phyloP scores from a whole-genome alignment of 2,797 vertebrate genomes.

The Bradypus variegatus region DNA sequence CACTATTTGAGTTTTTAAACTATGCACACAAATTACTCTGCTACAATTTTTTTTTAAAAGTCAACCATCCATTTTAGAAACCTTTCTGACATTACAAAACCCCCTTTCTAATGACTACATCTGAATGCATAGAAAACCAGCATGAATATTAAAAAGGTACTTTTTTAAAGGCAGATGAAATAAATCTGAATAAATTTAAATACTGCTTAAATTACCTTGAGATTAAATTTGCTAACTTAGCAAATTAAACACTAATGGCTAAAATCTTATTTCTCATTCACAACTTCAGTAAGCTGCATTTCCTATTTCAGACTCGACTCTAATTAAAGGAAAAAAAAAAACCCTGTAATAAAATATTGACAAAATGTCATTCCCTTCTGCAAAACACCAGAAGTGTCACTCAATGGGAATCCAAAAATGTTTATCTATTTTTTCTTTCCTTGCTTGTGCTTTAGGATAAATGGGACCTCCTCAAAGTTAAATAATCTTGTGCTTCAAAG shows the following conservation, averaged over 20 bases:
- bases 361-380: constrained; percentile 35
- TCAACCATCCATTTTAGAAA: constrained; percentile 4
- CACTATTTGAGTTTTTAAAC: not conserved
- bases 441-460: no score
- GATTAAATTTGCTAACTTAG: constrained; percentile 54
- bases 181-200: constrained; percentile 43
- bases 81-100: not conserved
- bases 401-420: constrained; percentile 32
- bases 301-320: constrained; percentile 48
- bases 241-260: constrained; percentile 47
- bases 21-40: not conserved
- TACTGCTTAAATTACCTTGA: constrained; percentile 50
- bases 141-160: constrained; percentile 47
- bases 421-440: no score
- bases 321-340: constrained; percentile 37
- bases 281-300: constrained; percentile 32
- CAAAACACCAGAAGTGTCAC: constrained; percentile 4
- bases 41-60: not conserved
- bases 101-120: constrained; percentile 16
- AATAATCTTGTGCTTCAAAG: no score
- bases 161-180: constrained; percentile 33
- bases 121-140: constrained; percentile 41
- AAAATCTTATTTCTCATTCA: constrained; percentile 52
- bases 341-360: constrained; percentile 16
- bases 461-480: no score